A percentile compares a stretch with the other conserved stretches of the same genome.
Conservation (phyloP, 2,113 vertebrate genomes). For the Myiozetetes cayanensis region DNA sequence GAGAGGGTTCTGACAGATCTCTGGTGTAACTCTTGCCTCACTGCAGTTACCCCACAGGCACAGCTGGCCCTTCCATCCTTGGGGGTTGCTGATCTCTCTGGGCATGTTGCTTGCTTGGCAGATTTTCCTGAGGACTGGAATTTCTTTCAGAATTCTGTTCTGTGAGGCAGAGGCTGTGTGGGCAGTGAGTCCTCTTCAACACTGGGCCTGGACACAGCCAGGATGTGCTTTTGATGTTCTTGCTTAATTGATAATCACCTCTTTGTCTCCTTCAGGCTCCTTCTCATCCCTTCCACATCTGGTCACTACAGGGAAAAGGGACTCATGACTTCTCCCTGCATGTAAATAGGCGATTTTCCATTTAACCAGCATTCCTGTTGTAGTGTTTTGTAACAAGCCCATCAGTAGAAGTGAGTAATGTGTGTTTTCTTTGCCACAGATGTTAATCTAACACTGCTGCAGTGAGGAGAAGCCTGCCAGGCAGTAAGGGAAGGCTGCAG, state of each 20-base stretch:
- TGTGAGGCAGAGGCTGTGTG: constrained; percentile 13
- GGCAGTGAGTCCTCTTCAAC: background rate
- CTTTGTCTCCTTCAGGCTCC: background rate
- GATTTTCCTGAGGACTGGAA: constrained; percentile 21
- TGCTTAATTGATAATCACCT: background rate
- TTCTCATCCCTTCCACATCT: background rate
- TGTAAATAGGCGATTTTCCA: background rate
- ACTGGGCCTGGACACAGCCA: background rate
- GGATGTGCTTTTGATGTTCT: background rate
- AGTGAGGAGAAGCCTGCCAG: background rate
- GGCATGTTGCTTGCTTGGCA: background rate
- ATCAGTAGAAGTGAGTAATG: background rate
- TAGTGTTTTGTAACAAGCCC: background rate
- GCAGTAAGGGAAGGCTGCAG: background rate
- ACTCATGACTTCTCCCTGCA: background rate
- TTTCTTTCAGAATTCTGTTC: background rate
- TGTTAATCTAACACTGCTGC: background rate
- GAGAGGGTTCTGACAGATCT: background rate
- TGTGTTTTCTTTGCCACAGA: background rate
- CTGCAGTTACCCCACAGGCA: background rate
- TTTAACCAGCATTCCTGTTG: background rate
- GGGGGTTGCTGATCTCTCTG: background rate
- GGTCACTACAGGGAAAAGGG: background rate
- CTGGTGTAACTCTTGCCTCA: background rate
- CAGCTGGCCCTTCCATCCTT: background rate